Base-by-base conservation (phyloP, 2,888 invertebrate species). In the Lasioglossum vierecki region DNA sequence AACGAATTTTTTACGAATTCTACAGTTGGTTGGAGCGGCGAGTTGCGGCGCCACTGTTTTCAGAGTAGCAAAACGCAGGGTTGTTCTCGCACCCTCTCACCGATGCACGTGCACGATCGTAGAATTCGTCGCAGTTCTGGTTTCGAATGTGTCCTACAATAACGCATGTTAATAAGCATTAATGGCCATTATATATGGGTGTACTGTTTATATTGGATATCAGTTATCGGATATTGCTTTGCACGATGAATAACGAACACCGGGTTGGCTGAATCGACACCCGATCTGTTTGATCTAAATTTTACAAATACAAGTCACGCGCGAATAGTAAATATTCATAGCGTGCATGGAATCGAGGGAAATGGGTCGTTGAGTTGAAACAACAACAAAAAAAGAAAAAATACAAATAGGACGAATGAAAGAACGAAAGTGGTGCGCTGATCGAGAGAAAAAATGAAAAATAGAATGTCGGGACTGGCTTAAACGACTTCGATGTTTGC, bases 121-220 rank as follows among this genome's bases (percentile, higher is more conserved):
- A 85, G 85, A 76, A 63, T 93, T 93, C 92, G 93, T 92, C 92
- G 93, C 91, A 93, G 92, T 92, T 86, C 88, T 85, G 87, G 88
- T 92, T 86, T 91, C 87, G 82, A 92, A 92, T 91, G 92, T 83
- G 87, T 74, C 82, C 80, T 30, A 71, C 82, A 80, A 84, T 80
- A 84, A 85, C 88, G 89, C 88, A 80, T 87, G 89, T 89, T 93
- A 93, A 93, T 92, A 89, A 88, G 83, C 91, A 88, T 92, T 93
- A 94, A 93, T 92, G 90, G 86, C 87, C 90, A 89, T 93, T 93
- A 89, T 88, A 92, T 92, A 91, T 92, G 90, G 89, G 88, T 88
- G 11, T 86, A 90, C 84, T 90, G 83, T 90, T 90, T 90, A 90
- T 91, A 91, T 91, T 91, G 90, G 86, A 89, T 87, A 89, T 89